Base-by-base conservation (phyloP, 2,888 invertebrate species). In the Drosophila austrosaltans region DNA sequence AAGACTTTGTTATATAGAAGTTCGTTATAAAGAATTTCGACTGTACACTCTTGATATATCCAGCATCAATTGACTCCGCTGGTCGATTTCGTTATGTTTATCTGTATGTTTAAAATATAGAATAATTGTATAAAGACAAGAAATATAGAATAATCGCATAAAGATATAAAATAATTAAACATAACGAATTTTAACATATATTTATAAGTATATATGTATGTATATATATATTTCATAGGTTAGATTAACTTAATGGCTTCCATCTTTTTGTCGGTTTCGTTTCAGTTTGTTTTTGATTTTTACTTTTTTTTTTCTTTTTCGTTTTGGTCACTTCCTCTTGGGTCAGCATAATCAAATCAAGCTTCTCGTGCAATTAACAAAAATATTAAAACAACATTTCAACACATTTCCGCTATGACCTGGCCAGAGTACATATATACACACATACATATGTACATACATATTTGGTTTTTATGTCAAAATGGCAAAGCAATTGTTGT, bases 371-470 rank as follows among this genome's bases (percentile, higher is more conserved):
- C 56, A 57, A 57, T 57, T 57, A 57, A 57, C 56, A 36, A 57
- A 36, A 20, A 36, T 16, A 16, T 57, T 57, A 57, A 36, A 57
- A 57, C 36, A 36, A 12, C 36, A 57, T 57, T 57, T 57, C 56
- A 30, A 57, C 56, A 57, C 20, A 57, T 57, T 57, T 57, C 56
- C 56, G 56, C 56, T 56, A 22, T 22, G 12, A 4, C 53, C 10
- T 3, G 48, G 22, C 22, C 20, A 8, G 44, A 20, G 7, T 36
- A 16, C 16, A 16, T 16, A 16, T 16, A 16, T 16, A 16, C 16
- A 16, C 0, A 16, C 16, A 16, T 16, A 16, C 1, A 16, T 16
- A 16, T 16, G 16, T 16, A 16, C 16, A 1, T 16, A 36, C 16
- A 1, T 16, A 36, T 36, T 36, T 36, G 36, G 16, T 16, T 36